Conservation (phyloP, 2,888 invertebrate genomes). For the Rhingia rostrata region DNA sequence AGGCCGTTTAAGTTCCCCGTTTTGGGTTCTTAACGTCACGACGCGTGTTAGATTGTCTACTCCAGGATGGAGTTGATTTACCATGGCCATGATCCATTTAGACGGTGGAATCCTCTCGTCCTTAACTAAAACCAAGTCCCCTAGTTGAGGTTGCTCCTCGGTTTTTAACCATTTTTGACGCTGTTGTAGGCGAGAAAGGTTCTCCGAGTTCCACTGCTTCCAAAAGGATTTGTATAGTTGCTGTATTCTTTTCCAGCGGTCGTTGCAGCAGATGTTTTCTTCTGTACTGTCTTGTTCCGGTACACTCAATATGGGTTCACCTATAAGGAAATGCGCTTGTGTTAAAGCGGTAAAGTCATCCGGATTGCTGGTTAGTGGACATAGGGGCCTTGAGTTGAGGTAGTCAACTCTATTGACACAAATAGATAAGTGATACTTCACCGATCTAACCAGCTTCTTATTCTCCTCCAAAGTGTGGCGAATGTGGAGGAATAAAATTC, state of each 20-base stretch:
- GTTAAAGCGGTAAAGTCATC: neutral
- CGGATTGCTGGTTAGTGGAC: neutral
- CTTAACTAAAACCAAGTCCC: too few relatives aligned
- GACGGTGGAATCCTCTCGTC: too few relatives aligned
- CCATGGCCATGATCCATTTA: too few relatives aligned
- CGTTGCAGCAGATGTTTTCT: neutral
- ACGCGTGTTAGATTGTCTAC: too few relatives aligned
- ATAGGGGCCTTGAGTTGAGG: neutral
- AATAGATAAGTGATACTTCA: neutral
- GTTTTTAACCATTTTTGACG: neutral
- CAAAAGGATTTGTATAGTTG: neutral
- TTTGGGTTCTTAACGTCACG: too few relatives aligned
- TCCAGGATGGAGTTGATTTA: too few relatives aligned
- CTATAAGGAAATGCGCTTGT: neutral
- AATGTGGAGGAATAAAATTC: neutral
- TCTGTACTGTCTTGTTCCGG: neutral
- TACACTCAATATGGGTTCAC: neutral
- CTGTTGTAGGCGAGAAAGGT: neutral
- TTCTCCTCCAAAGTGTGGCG: neutral
- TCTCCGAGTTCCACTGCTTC: neutral
- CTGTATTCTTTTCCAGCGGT: constrained; percentile 1
- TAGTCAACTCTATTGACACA: neutral
- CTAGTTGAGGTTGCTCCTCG: neutral
- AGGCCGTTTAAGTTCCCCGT: too few relatives aligned
- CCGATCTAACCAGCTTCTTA: neutral